Conservation (phyloP, 64 coral and sea anemone species). For the Porites australiensis region DNA sequence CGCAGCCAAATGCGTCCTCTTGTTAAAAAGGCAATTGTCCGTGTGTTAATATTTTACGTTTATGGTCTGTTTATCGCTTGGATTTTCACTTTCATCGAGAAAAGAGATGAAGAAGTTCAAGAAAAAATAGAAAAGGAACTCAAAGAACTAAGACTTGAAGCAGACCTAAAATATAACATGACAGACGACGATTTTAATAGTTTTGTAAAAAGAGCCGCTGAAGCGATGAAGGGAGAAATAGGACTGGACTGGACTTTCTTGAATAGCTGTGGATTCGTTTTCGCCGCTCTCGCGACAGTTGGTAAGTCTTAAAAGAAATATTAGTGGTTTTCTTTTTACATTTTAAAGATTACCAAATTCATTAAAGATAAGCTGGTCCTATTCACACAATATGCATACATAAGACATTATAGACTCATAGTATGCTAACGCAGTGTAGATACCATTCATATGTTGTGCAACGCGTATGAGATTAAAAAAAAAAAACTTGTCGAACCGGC, state of each 20-base stretch:
- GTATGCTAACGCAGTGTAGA: too few species aligned
- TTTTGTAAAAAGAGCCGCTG: neutral
- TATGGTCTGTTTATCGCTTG: constrained; percentile 6
- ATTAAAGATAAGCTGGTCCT: too few species aligned
- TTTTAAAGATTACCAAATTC: too few species aligned
- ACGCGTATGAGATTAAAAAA: too few species aligned
- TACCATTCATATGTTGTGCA: too few species aligned
- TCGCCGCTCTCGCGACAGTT: constrained; percentile 43
- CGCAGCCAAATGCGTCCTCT: constrained; percentile 17
- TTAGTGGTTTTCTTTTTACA: too few species aligned
- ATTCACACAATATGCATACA: too few species aligned
- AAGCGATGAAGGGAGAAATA: neutral
- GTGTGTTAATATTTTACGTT: neutral
- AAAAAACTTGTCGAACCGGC: too few species aligned
- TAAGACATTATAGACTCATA: too few species aligned
- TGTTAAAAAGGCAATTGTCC: neutral
- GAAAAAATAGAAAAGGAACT: constrained; percentile 22
- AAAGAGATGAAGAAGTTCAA: neutral
- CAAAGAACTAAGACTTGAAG: neutral
- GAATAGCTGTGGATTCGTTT: constrained; percentile 28
- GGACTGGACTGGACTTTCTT: constrained; percentile 36
- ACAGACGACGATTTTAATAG: constrained; percentile 26
- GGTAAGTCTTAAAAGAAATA: neutral
- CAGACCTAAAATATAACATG: constrained; percentile 20
- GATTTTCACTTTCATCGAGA: constrained; percentile 23